Percentiles rank a stretch among this genome's conserved stretches.
Conservation (phyloP, 1,140 invertebrate species). For the Heliconius congener region DNA sequence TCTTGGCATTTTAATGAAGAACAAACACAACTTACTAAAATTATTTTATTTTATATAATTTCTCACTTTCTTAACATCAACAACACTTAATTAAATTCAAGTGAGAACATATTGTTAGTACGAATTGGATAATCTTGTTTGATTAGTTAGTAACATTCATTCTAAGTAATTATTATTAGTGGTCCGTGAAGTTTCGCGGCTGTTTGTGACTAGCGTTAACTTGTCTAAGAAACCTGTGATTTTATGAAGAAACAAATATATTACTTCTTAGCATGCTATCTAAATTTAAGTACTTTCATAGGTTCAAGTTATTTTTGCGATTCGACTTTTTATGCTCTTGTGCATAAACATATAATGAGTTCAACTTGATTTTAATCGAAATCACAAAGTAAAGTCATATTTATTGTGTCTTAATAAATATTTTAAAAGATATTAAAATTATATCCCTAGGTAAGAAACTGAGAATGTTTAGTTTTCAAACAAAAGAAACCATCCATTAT, state of each 20-base stretch:
- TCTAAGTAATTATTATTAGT: slow-evolving; percentile 25
- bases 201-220: slow-evolving; percentile 21
- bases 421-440: background rate
- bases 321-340: background rate
- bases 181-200: slow-evolving; percentile 20
- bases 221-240: background rate
- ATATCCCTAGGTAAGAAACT: background rate
- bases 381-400: background rate
- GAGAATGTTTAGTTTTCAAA: slow-evolving; percentile 4
- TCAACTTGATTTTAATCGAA: too few relatives aligned
- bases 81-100: background rate
- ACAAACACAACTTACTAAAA: background rate
- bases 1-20: background rate
- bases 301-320: background rate
- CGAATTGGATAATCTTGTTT: background rate
- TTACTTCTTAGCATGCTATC: background rate
- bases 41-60: background rate
- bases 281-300: background rate
- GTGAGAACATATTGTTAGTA: background rate
- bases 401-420: background rate
- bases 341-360: too few relatives aligned
- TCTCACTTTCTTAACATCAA: background rate
- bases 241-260: background rate
- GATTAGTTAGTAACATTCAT: slow-evolving; percentile 25
- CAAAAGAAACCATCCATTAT: slow-evolving; percentile 26